These are phyloP conservation scores for Bicyclus anynana DNA, from an alignment of 1,140 invertebrate species.

Conservation along the genomic window DNA sequence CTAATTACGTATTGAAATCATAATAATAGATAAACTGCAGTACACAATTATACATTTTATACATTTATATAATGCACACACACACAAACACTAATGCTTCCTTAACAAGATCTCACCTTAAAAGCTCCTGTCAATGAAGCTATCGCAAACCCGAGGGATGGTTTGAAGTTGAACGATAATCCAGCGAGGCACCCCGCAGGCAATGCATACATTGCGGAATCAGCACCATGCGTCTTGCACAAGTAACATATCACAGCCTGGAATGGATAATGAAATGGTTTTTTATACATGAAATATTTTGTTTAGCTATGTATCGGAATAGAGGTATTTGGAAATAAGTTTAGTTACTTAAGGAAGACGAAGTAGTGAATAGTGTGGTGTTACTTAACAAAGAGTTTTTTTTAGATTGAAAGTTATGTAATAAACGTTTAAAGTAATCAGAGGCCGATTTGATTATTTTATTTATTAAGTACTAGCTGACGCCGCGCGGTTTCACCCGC, in stretches of 20 bases:
- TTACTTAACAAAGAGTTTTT: not conserved
- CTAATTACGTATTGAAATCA: too few relatives aligned
- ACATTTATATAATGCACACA: not conserved
- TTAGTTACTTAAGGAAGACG: slow-evolving; percentile 2
- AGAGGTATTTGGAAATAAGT: not conserved
- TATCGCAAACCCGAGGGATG: slow-evolving; percentile 58
- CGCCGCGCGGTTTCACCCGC: too few relatives aligned
- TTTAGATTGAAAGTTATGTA: too few relatives aligned
- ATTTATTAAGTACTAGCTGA: too few relatives aligned
- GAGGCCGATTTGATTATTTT: too few relatives aligned
- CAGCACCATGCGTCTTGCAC: slow-evolving; percentile 54
- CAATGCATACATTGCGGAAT: slow-evolving; percentile 63
- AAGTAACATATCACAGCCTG: slow-evolving; percentile 70
- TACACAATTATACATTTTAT: not conserved
- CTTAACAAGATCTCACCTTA: slow-evolving; percentile 41
- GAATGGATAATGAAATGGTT: slow-evolving; percentile 28
- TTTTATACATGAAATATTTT: not conserved
- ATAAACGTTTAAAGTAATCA: too few relatives aligned
- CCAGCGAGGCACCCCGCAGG: slow-evolving; percentile 72
- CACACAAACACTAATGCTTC: not conserved
- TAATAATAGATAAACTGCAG: too few relatives aligned
- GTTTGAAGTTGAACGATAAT: slow-evolving; percentile 67
- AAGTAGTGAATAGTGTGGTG: not conserved
- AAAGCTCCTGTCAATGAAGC: slow-evolving; percentile 57
- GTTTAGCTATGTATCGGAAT: not conserved